phyloP scores from a whole-genome alignment of 1,140 invertebrate genomes.

The Pomacea maculata region DNA sequence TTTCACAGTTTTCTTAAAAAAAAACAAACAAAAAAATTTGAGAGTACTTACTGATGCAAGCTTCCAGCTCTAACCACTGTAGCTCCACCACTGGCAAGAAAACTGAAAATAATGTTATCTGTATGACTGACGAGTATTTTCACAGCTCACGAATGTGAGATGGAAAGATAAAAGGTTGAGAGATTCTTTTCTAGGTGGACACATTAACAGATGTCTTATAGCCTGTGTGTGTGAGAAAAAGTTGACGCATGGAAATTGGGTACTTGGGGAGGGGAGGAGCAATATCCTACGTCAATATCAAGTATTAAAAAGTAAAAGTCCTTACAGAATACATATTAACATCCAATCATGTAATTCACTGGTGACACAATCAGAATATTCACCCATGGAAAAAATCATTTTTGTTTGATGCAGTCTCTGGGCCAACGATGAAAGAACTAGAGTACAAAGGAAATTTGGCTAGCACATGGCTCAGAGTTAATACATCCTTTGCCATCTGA shows the following conservation, averaged over 20 bases:
- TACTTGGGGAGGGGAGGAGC: no score
- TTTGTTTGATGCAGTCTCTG: background rate
- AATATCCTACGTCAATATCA: no score
- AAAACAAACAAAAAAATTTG: background rate
- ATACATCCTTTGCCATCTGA: constrained; percentile 30
- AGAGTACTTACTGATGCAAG: constrained; percentile 75
- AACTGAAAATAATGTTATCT: constrained; percentile 66
- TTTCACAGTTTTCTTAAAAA: background rate
- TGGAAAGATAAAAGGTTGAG: no score
- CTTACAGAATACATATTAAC: no score
- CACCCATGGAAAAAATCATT: constrained; percentile 1
- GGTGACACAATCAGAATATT: background rate
- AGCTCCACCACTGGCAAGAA: constrained; percentile 67
- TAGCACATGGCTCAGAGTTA: constrained; percentile 23
- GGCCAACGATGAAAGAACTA: constrained; percentile 20
- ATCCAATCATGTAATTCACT: no score
- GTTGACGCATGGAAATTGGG: no score
- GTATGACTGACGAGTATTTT: no score
- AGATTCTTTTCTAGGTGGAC: no score
- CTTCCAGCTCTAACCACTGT: constrained; percentile 70
- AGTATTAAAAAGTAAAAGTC: no score
- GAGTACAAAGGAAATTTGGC: constrained; percentile 18
- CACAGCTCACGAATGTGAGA: no score
- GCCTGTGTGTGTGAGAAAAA: no score
- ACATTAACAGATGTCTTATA: no score